Base-by-base conservation (phyloP, 2,113 vertebrate species). In the Ochotona princeps region DNA sequence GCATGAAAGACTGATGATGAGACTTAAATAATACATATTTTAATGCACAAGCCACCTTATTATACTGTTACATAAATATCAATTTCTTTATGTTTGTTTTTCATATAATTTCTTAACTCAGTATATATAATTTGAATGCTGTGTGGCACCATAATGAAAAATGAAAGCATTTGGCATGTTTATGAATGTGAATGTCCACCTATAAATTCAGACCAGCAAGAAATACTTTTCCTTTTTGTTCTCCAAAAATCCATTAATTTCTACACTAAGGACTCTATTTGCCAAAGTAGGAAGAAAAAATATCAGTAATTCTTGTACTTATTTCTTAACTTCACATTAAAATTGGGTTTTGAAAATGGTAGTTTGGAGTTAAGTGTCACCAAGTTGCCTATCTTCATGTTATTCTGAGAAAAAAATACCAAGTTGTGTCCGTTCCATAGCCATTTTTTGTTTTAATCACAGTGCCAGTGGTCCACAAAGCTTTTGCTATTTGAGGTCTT, bases 161-260 rank as follows among this genome's bases (percentile, higher is more conserved):
- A 44, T 44, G 38, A 23, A 63, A 69, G 2, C 10, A 74, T 69
- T 84, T 94, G 13, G 18, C 54, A 84, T 17, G 84, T 87, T 69
- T 69, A 44, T 60, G 32, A 23, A 5, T 10, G 6, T 23, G 28
- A 73, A 65, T 91, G 5, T 47, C n/a, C 18, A 14, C 54, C 35
- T 80, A 47, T 17, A 80, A 87, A 30, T 57, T 88, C 4, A 70
- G 8, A 5, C 32, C 69, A 78, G 18, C 1, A 57, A 83, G 61
- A 30, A 20, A 61, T 2, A 76, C 63, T 18, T 25, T 1, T 49
- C 26, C 5, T 47, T 32, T 70, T 57, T 54, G 49, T 63, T 92
- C 89, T 78, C 8, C 23, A 92, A 35, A 66, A 35, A 74, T 79
- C 23, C 91, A 35, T 44, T 49, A 72, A 86, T 89, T 90, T 73